Evolutionary conservation across 2,888 invertebrate species (phyloP), one percentile per base, ranked within the genome.

Genomic region (Mellilla xanthometata): DNA sequence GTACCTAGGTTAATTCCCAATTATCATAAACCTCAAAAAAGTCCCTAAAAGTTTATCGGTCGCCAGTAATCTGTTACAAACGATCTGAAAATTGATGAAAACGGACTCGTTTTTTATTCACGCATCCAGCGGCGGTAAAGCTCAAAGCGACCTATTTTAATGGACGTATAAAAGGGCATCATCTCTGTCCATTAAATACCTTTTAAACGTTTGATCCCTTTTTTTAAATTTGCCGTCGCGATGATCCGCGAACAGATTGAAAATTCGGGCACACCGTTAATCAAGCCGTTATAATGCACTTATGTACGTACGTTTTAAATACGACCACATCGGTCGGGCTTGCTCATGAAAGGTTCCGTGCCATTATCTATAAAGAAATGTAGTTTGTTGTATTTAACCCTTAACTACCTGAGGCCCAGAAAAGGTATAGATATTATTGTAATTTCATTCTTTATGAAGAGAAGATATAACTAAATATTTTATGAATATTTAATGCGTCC

Each of bases 151-250:
- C 68, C 68, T 68, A 75, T 82, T 83, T 84, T 85, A 89, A 88
- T 86, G 87, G 87, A 81, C 71, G 76, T 70, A 78, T 81, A 87
- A 89, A 88, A 81, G 83, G 85, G 77, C 78, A 79, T 77, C 82
- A 84, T 82, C 76, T 76, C 78, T 80, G 79, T 86, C 85, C 87
- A 88, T 88, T 87, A 87, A 85, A 88, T 87, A 87, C 82, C 81
- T 86, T 88, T 85, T 83, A 88, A 88, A 82, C 81, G 87, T 88
- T 89, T 88, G 89, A 89, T 89, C 89, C 86, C 81, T 87, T 85
- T 88, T 86, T 85, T 77, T 83, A 22, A 22, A 82, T 88, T 86
- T 85, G 75, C 80, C 62, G 62, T 80, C 52, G 77, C 73, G 78
- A 81, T 84, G 77, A 84, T 81, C 81, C 71, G 69, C 74, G 76